These are phyloP conservation scores for Lota lota DNA, from an alignment of 2,113 vertebrate genomes.

Conservation along the genomic window DNA sequence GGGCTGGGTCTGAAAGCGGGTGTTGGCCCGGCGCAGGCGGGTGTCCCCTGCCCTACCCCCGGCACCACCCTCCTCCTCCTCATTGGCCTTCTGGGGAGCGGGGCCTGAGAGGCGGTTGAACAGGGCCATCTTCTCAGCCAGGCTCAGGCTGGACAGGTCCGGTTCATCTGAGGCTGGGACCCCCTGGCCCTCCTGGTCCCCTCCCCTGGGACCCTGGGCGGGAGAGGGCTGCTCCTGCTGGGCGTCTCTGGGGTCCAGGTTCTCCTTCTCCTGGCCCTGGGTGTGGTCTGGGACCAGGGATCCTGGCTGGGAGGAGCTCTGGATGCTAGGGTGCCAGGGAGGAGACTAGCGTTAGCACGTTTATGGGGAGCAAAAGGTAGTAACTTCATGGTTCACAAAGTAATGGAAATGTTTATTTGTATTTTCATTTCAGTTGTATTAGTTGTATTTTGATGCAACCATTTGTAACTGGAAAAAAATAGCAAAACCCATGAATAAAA, in stretches of 20 bases:
- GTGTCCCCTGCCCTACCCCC: conserved; percentile 53
- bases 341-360: background rate
- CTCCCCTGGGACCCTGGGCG: conserved; percentile 1
- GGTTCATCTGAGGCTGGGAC: conserved; percentile 71
- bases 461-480: too few species aligned
- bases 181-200: conserved; percentile 19
- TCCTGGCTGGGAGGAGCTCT: conserved; percentile 49
- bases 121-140: conserved; percentile 96
- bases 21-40: conserved; percentile 81
- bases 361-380: too few species aligned
- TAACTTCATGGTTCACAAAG: too few species aligned
- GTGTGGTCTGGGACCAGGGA: conserved; percentile 6
- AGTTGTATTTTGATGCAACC: too few species aligned
- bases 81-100: conserved; percentile 68
- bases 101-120: conserved; percentile 89
- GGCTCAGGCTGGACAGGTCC: conserved; percentile 85
- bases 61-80: conserved; percentile 48
- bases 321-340: conserved; percentile 45
- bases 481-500: too few species aligned
- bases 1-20: conserved; percentile 94
- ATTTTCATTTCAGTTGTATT: too few species aligned
- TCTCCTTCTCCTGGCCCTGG: conserved; percentile 52
- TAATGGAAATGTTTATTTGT: too few species aligned
- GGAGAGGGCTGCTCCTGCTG: conserved; percentile 11
- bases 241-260: background rate